Evolutionary conservation across 2,888 invertebrate genomes (phyloP), one percentile per base, ranked within the genome.

Genomic region (Acronicta leporina): DNA sequence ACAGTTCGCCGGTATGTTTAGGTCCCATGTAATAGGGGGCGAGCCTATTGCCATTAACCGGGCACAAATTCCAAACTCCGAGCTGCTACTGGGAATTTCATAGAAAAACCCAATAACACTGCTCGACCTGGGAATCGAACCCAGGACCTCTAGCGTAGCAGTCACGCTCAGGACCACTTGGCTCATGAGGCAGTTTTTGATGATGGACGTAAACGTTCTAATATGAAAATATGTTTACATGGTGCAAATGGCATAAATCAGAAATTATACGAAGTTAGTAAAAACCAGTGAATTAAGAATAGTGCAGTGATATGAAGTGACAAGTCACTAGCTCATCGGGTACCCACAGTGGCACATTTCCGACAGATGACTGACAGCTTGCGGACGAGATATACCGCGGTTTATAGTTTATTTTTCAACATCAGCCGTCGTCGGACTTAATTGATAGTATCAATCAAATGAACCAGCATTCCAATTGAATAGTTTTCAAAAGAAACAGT

Each of bases 311-410:
- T 59, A 62, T 43, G 53, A 44, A 57, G 54, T 72, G 73, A 75
- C 76, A 75, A 63, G 73, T 67, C 49, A 60, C 56, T 54, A 56
- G 73, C 49, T 72, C 73, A 60, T 67, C 68, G 54, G 56, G 41
- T 56, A 50, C 56, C 73, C 54, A 53, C 51, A 52, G 76, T 52
- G 56, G 38, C 48, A 53, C 44, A 57, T 20, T 75, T 73, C 76
- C 56, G 73, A 75, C 76, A 52, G 13, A 13, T 67, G 73, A 72
- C 54, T 67, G 75, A 60, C 68, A 45, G 48, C 15, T 54, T 43
- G 40, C 44, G 42, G 45, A 33, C 46, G 14, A 62, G 45, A 59
- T 56, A 45, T 30, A 8, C n/a, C 14, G 11, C 6, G 14, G n/a
- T 43, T 47, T 15, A 33, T 59, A 38, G 14, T 53, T 41, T 48